phyloP scores from a whole-genome alignment of 1,140 invertebrate species.

The Maniola jurtina region DNA sequence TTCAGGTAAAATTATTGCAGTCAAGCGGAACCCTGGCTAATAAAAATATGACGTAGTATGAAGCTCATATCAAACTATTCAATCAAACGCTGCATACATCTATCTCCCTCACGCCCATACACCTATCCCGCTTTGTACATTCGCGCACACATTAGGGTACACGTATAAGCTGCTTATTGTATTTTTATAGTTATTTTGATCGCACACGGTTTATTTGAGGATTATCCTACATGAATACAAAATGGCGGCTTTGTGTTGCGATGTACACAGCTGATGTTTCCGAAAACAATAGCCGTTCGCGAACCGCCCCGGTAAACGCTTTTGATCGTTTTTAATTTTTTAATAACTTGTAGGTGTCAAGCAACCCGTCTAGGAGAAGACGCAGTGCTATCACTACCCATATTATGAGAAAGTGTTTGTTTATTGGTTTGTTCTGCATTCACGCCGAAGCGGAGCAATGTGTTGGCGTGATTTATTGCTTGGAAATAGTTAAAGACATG shows the following conservation, averaged over 20 bases:
- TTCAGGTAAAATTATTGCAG: too few relatives aligned
- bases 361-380: not conserved
- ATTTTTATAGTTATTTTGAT: conserved; percentile 78
- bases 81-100: conserved; percentile 44
- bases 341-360: conserved; percentile 48
- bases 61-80: conserved; percentile 37
- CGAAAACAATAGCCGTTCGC: conserved; percentile 61
- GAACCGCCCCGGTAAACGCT: conserved; percentile 52
- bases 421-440: too few relatives aligned
- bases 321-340: conserved; percentile 49
- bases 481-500: too few relatives aligned
- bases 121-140: conserved; percentile 35
- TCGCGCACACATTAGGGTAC: conserved; percentile 60
- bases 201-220: conserved; percentile 69
- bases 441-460: too few relatives aligned
- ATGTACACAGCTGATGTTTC: conserved; percentile 69
- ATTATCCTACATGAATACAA: conserved; percentile 74
- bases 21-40: not conserved
- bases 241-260: conserved; percentile 56
- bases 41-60: not conserved
- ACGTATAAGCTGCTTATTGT: conserved; percentile 74
- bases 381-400: not conserved
- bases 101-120: conserved; percentile 22
- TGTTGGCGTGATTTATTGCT: too few relatives aligned
- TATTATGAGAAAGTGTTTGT: not conserved